Percentiles rank a stretch among this genome's conserved stretches.
Conservation (phyloP, 2,797 vertebrate species). For the Nannoperca australis region DNA sequence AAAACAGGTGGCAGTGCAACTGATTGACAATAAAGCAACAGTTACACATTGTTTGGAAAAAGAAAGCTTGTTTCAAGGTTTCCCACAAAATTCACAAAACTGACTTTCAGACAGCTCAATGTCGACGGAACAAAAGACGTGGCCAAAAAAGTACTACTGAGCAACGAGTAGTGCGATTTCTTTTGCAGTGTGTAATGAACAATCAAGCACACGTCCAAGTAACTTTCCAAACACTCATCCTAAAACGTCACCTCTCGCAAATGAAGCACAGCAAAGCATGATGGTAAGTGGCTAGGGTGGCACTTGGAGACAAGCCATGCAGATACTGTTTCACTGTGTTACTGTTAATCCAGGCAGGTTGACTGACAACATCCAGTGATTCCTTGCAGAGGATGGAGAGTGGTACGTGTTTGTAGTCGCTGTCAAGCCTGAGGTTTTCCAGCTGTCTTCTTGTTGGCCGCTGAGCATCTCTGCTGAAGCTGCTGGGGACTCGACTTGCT, state of each 20-base stretch:
- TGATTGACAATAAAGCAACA: background rate
- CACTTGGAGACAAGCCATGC: background rate
- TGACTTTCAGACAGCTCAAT: background rate
- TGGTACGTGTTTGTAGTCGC: background rate
- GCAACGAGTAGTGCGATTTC: background rate
- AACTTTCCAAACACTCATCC: background rate
- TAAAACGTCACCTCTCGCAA: background rate
- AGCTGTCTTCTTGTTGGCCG: background rate
- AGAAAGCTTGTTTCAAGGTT: background rate
- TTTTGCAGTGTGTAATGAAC: background rate
- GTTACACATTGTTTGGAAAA: background rate
- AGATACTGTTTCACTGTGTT: slow-evolving; percentile 6
- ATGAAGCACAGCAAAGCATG: background rate
- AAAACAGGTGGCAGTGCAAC: slow-evolving; percentile 23
- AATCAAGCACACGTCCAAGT: background rate
- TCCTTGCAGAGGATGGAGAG: background rate
- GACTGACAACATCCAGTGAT: background rate
- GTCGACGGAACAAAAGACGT: too few species aligned
- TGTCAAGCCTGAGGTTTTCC: background rate
- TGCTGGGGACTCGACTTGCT: background rate
- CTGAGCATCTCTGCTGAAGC: background rate
- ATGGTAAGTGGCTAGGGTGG: background rate
- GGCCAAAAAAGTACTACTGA: background rate
- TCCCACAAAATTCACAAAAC: background rate
- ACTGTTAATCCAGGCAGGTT: background rate